Evolutionary conservation across 2,797 vertebrate genomes (phyloP).

Genomic region (Todus mexicanus): DNA sequence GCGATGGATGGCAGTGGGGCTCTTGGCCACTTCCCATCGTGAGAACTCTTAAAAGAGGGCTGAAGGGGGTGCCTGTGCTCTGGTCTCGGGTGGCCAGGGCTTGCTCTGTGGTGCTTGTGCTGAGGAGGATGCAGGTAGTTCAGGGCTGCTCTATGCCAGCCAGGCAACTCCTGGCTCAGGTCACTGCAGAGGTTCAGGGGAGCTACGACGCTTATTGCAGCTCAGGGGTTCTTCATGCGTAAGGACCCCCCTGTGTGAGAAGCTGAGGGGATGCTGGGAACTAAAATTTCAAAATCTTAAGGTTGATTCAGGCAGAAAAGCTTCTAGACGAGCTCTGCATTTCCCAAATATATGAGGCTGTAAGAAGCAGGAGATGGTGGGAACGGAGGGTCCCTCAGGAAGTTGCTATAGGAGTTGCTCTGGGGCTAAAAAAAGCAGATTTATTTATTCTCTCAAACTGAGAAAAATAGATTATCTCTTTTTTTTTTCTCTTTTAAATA

Average conservation of each 20-base stretch:
- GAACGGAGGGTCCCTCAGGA: background rate
- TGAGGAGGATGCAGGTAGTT: background rate
- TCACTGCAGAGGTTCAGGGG: background rate
- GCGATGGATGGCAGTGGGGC: background rate
- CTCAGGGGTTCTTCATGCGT: background rate
- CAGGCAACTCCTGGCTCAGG: background rate
- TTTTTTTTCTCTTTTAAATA: background rate
- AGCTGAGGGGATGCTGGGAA: background rate
- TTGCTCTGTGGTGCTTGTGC: background rate
- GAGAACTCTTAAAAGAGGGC: background rate
- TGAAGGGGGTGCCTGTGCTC: background rate
- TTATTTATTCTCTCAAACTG: background rate
- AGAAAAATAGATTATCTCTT: background rate
- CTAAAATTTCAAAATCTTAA: background rate
- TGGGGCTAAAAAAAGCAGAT: background rate
- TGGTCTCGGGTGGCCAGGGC: background rate
- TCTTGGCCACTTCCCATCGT: background rate
- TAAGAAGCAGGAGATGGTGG: background rate
- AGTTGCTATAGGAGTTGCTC: background rate
- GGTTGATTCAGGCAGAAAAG: background rate
- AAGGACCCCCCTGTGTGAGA: background rate
- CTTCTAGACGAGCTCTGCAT: background rate
- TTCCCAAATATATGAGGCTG: background rate
- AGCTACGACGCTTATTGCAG: background rate
- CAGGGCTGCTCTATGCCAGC: background rate